phyloP scores from a whole-genome alignment of 2,888 invertebrate genomes.

The Folsomia candida region DNA sequence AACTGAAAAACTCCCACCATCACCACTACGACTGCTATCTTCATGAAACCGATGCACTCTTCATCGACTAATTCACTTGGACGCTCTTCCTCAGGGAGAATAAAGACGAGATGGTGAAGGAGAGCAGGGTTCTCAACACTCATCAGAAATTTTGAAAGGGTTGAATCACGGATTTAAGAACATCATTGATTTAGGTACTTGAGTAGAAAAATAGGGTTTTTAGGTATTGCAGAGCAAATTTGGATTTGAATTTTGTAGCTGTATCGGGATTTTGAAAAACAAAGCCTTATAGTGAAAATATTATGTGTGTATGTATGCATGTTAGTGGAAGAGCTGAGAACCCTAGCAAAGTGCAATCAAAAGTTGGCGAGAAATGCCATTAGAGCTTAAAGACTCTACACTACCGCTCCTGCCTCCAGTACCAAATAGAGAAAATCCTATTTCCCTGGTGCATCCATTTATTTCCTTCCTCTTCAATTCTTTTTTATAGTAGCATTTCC shows the following conservation, averaged over 20 bases:
- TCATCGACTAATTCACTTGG: not conserved
- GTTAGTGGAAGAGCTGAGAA: too few relatives aligned
- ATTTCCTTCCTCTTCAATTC: not conserved
- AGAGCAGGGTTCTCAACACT: not conserved
- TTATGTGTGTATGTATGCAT: too few relatives aligned
- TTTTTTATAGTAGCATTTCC: not conserved
- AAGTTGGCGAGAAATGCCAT: constrained; percentile 11
- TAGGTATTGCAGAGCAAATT: too few relatives aligned
- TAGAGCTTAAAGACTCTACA: constrained; percentile 4
- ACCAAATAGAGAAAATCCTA: not conserved
- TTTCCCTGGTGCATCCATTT: not conserved
- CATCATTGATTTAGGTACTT: too few relatives aligned
- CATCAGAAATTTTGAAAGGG: too few relatives aligned
- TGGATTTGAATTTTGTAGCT: too few relatives aligned
- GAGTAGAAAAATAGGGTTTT: too few relatives aligned
- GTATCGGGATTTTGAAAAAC: too few relatives aligned
- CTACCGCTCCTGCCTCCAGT: not conserved
- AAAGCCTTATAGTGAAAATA: too few relatives aligned
- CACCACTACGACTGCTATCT: too few relatives aligned
- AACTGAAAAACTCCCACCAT: too few relatives aligned
- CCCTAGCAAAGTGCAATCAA: not conserved
- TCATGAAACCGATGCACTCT: not conserved
- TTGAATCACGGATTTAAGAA: too few relatives aligned
- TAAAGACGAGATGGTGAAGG: not conserved
- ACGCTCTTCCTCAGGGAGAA: not conserved